Percentiles rank a stretch among this genome's conserved stretches.
Evolutionary conservation across 53 echinoderm and acorn worm species (phyloP).

Genomic region (Pentamera pediparva): DNA sequence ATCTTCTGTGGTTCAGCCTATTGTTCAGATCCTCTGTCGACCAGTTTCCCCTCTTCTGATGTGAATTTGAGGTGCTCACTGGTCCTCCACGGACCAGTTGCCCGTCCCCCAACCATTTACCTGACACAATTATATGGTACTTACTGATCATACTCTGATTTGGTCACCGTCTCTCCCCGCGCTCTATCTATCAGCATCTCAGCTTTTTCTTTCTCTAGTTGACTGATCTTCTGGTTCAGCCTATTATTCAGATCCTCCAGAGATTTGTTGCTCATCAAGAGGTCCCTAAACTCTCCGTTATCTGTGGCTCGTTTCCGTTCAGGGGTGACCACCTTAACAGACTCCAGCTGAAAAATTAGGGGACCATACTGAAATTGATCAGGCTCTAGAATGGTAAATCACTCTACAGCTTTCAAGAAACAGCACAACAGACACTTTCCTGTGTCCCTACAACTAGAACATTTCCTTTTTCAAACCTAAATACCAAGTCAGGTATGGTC

Average conservation of each 20-base stretch:
- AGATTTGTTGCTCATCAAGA: slow-evolving; percentile 48
- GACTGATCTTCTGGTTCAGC: slow-evolving; percentile 50
- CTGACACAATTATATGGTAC: neutral
- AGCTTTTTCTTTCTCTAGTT: slow-evolving; percentile 67
- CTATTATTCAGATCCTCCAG: slow-evolving; percentile 62
- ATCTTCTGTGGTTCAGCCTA: too few relatives aligned
- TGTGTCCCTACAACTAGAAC: neutral
- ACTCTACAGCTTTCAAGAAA: too few relatives aligned
- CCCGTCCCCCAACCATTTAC: neutral
- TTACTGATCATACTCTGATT: slow-evolving; percentile 82
- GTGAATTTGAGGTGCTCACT: too few relatives aligned
- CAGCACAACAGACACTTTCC: neutral
- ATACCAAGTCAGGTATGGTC: too few relatives aligned
- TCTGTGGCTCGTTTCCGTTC: neutral
- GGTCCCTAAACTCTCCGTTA: slow-evolving; percentile 54
- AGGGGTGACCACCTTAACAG: neutral
- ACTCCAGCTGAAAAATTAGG: neutral
- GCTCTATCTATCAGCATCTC: slow-evolving; percentile 43
- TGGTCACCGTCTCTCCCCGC: slow-evolving; percentile 55
- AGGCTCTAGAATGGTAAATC: too few relatives aligned
- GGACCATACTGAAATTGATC: too few relatives aligned
- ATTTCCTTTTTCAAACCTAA: too few relatives aligned
- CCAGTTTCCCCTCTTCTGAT: too few relatives aligned
- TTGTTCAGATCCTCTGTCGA: too few relatives aligned
- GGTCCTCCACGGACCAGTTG: neutral